Evolutionary conservation across 2,113 vertebrate species (phyloP), one percentile per base, ranked within the genome.

Genomic region (Struthio camelus): DNA sequence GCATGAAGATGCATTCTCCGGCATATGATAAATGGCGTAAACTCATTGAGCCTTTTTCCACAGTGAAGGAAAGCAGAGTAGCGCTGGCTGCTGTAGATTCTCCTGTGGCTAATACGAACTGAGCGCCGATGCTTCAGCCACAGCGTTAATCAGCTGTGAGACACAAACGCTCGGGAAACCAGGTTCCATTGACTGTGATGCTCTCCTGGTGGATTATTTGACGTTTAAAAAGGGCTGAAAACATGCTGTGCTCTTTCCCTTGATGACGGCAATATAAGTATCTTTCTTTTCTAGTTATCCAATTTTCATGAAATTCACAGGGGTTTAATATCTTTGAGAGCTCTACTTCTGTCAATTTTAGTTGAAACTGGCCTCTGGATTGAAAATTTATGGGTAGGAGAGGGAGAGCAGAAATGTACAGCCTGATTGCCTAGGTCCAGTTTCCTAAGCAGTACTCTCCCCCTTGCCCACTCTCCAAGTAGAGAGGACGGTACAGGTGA

Each of bases 71-170:
- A 66, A 14, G 11, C 14, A 22, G 17, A 79, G 9, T 3, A 2
- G 18, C 70, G 44, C 14, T 70, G 8, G 73, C 25, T 10, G 2
- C 14, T 85, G 25, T 83, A 51, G 34, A 62, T 77, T 67, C 18
- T 91, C 38, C 34, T 61, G 6, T 36, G 34, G 23, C 36, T 70
- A 62, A 30, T 18, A 69, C 8, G 1, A 66, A 6, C 40, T 58
- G 34, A 61, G 5, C 6, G 62, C 7, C 5, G 4, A 1, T 66
- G 64, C 0, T 0, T 0, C 44, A 18, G 50, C 14, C 36, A 69
- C 1, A 70, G 13, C 16, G 34, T 79, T 25, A 36, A 23, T 25
- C 25, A 4, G 2, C 54, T 9, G 22, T 23, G 25, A 85, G 25
- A 27, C 44, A 58, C 17, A 59, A 93, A 54, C 9, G 46, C 34